Percentiles rank a stretch among this genome's conserved stretches.
Conservation (phyloP, 2,797 vertebrate species). For the Decapterus maruadsi region DNA sequence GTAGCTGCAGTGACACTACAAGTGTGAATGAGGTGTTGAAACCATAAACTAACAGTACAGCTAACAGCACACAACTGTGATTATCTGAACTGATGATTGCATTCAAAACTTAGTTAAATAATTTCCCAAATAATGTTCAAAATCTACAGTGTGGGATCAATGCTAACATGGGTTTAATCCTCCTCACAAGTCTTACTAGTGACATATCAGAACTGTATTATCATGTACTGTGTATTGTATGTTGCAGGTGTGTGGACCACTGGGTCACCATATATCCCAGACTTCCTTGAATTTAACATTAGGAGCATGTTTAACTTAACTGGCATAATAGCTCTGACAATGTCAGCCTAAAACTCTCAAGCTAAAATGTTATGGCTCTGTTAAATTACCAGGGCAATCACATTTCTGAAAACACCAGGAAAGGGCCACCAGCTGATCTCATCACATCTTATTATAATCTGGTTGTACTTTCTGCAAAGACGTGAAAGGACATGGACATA, state of each 20-base stretch:
- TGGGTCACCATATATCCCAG: not conserved
- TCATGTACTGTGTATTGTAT: not conserved
- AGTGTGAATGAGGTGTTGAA: not conserved
- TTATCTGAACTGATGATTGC: not conserved
- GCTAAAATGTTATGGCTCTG: not conserved
- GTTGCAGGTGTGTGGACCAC: not conserved
- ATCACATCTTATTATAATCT: no score
- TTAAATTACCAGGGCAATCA: not conserved
- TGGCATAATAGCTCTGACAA: not conserved
- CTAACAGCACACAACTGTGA: not conserved
- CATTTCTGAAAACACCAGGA: not conserved
- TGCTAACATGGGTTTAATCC: not conserved
- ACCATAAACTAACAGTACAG: not conserved
- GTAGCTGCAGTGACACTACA: not conserved
- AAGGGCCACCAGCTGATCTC: not conserved
- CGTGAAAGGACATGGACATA: conserved; percentile 3
- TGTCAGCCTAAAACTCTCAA: not conserved
- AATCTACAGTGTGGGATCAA: not conserved
- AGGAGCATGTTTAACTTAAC: not conserved
- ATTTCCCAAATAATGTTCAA: no score
- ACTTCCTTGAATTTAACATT: not conserved
- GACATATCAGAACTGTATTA: not conserved
- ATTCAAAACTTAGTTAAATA: no score
- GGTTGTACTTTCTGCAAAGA: not conserved
- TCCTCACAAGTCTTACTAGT: no score